Base-by-base conservation (phyloP, 1,140 invertebrate species). In the Formica selysi region DNA sequence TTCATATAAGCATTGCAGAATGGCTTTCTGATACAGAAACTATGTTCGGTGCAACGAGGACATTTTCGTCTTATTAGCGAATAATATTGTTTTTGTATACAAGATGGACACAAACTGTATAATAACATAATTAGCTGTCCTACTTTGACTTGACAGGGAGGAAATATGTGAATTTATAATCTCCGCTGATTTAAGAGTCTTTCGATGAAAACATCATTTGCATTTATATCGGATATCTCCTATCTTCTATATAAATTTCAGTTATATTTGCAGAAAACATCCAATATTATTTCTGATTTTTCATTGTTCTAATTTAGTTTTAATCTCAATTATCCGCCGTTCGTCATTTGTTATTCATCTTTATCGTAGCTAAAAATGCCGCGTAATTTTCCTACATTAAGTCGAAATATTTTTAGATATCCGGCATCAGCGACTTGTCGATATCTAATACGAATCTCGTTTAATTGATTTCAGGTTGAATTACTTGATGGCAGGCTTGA, bases 401-500 rank as follows among this genome's bases (percentile, higher is more conserved):
- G 16, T 6, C 8, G 38, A 4, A 61, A 54, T 61, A 81, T 61
- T 61, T 51, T 44, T 29, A 10, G 26, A 81, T 22, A 19, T 44
- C 36, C 19, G 22, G 13, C 2, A 54, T 41, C 11, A 3, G 5
- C 7, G 7, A 4, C 5, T 74, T 7, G 4, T 65, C 57, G 19
- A 57, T 68, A 32, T 44, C 26, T 73, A 78, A 86, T 57, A 3
- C 13, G 10, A 19, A 19, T 78, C 73, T 32, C 22, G 16, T 61
- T 48, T 4, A 8, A 62, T 68, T 67, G 67, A 71, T 96, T 97
- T 10, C 96, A 98, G 98, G 91, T 93, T 96, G 74, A 98, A 98
- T 95, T 96, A 97, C 94, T 93, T 96, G 62, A 92, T 97, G 67
- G 96, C 96, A 87, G 98, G 97, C 10, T 93, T 98, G 65, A 95